Base-by-base conservation (phyloP, 2,888 invertebrate genomes). In the Acanthosoma haemorrhoidale region DNA sequence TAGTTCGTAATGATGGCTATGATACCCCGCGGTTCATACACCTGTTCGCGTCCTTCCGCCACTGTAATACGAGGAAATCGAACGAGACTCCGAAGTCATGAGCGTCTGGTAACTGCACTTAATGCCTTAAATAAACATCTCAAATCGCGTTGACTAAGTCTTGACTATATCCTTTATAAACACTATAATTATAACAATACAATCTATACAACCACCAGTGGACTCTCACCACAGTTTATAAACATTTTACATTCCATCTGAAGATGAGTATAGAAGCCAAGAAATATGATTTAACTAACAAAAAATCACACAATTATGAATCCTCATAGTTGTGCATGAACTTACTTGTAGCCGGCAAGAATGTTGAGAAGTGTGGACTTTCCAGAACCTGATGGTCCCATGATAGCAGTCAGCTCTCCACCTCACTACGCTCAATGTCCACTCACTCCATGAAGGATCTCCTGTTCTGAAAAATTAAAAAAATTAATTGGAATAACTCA, bases 321-420 rank as follows among this genome's bases (percentile, higher is more conserved):
- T n/a, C n/a, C n/a, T n/a, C n/a, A n/a, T n/a, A n/a, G n/a, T n/a
- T n/a, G n/a, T n/a, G n/a, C n/a, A n/a, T n/a, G 6, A 41, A 75
- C 78, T 77, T 76, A 82, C 83, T 80, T 80, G 78, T 82, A 84
- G 25, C 83, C 84, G 39, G 83, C 81, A 15, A 84, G 78, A 58
- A 83, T 82, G 77, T 84, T 83, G 80, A 83, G 82, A 11, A 77
- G 75, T 13, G 76, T 73, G 11, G 76, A 76, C 74, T 77, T 83
- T 31, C 89, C 86, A 9, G 87, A 88, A 5, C 89, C 89, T 0
- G 95, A 95, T 32, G 96, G 96, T 32, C 96, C 96, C 95, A 96
- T 96, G 72, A 96, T 95, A 36, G 94, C 96, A 0, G 94, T 94
- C 76, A 96, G 83, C 78, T 95, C 92, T 13, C 96, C 94, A 71